phyloP scores from a whole-genome alignment of 2,888 invertebrate species.

The Acrobasis repandana region DNA sequence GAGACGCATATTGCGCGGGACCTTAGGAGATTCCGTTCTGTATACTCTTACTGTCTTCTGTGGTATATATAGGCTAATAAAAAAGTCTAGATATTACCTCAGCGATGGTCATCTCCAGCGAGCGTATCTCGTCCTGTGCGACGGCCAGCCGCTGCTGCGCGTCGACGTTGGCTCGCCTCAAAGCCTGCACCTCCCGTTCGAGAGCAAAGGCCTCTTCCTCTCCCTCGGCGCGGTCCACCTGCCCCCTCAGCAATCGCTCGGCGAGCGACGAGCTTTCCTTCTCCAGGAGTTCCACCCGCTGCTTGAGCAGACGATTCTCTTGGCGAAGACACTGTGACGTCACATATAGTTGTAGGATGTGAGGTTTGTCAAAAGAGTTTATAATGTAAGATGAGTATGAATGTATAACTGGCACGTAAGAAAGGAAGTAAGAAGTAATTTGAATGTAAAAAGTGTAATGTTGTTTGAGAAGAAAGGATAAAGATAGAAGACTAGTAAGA shows the following conservation, averaged over 20 bases:
- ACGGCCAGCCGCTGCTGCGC: slow-evolving; percentile 94
- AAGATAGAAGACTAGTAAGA: no score
- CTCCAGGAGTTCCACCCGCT: slow-evolving; percentile 97
- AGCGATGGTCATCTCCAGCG: slow-evolving; percentile 88
- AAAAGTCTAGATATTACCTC: slow-evolving; percentile 55
- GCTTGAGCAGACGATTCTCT: slow-evolving; percentile 97
- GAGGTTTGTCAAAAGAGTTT: no score
- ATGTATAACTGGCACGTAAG: no score
- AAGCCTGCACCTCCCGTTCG: slow-evolving; percentile 93
- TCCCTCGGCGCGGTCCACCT: slow-evolving; percentile 97
- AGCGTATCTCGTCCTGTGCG: slow-evolving; percentile 94
- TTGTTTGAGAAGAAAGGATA: no score
- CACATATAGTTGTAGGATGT: neutral
- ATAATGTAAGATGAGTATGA: no score
- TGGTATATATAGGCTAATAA: no score
- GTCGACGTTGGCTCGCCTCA: slow-evolving; percentile 93
- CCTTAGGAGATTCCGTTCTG: no score
- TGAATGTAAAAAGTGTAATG: no score
- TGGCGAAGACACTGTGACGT: slow-evolving; percentile 86
- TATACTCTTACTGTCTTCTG: no score
- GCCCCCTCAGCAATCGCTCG: slow-evolving; percentile 94
- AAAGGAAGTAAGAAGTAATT: no score
- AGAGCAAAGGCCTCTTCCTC: slow-evolving; percentile 94
- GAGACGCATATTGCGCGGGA: no score
- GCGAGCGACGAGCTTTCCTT: slow-evolving; percentile 97